These are phyloP conservation scores for Nanorana parkeri DNA, from an alignment of 2,113 vertebrate genomes.

Conservation along the genomic window DNA sequence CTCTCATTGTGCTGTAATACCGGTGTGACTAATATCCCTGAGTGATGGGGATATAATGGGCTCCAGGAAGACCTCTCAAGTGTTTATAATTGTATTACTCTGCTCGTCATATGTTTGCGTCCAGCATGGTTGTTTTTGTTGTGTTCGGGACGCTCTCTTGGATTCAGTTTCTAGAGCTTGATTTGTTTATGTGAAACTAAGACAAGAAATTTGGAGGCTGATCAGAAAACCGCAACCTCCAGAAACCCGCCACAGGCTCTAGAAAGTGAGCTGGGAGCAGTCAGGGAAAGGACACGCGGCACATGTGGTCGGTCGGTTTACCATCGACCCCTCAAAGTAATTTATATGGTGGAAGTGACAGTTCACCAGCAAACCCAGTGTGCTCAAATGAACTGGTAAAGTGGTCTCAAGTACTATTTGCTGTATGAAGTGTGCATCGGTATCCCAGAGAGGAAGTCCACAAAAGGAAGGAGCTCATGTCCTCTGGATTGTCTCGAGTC, in stretches of 20 bases:
- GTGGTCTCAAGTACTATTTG: no score
- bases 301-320: no score
- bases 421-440: no score
- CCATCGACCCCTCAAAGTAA: no score
- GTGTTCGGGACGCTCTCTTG: constrained; percentile 5
- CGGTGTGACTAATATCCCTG: background rate
- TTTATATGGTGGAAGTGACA: no score
- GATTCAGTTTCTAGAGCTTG: constrained; percentile 11
- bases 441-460: no score
- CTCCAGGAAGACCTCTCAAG: background rate
- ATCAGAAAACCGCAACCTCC: constrained; percentile 31
- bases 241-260: background rate
- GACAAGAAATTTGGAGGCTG: constrained; percentile 20
- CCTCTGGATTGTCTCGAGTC: no score
- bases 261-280: background rate
- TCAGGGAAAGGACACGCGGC: background rate
- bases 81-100: constrained; percentile 28
- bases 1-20: background rate
- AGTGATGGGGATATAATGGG: background rate
- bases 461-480: no score
- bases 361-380: no score
- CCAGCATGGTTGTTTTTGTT: background rate
- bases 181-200: constrained; percentile 44
- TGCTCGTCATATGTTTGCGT: constrained; percentile 23
- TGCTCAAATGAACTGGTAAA: no score